Evolutionary conservation across 2,797 vertebrate species (phyloP).

Genomic region (Neosilurus hyrtlii): DNA sequence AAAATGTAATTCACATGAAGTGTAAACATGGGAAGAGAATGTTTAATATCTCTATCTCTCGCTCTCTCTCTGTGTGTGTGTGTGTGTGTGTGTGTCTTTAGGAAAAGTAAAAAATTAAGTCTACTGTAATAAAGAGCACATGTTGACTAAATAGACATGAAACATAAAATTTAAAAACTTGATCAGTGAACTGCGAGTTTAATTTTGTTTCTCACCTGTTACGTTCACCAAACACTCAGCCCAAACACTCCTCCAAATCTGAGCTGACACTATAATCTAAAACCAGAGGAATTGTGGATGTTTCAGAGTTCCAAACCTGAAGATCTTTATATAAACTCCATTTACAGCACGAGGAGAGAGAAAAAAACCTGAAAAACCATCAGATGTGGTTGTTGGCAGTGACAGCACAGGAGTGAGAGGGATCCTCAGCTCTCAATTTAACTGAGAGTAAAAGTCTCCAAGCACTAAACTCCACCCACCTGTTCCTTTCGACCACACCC

Average conservation of each 20-base stretch:
- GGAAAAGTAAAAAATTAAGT: background rate
- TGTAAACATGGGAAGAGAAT: background rate
- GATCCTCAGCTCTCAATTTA: slow-evolving; percentile 66
- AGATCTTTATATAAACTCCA: slow-evolving; percentile 22
- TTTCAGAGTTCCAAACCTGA: background rate
- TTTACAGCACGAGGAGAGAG: slow-evolving; percentile 3
- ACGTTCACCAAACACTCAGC: background rate
- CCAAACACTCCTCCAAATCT: slow-evolving; percentile 5
- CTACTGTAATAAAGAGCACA: background rate
- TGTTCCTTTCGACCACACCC: slow-evolving; percentile 72
- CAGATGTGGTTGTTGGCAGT: slow-evolving; percentile 11
- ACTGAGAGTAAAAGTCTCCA: slow-evolving; percentile 52
- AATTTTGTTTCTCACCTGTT: slow-evolving; percentile 21
- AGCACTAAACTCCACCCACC: slow-evolving; percentile 57
- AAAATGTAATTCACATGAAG: too few relatives aligned
- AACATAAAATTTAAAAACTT: background rate
- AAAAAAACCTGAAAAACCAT: background rate
- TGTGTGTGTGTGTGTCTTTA: too few relatives aligned
- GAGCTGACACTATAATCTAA: background rate
- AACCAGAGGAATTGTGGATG: background rate
- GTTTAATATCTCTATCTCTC: background rate
- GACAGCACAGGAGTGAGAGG: slow-evolving; percentile 42
- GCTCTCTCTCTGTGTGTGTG: background rate
- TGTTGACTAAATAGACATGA: background rate
- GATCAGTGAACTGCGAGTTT: too few relatives aligned